A percentile compares a stretch with the other conserved stretches of the same genome.
Evolutionary conservation across 2,797 vertebrate species (phyloP).

Genomic region (Tachyglossus aculeatus): DNA sequence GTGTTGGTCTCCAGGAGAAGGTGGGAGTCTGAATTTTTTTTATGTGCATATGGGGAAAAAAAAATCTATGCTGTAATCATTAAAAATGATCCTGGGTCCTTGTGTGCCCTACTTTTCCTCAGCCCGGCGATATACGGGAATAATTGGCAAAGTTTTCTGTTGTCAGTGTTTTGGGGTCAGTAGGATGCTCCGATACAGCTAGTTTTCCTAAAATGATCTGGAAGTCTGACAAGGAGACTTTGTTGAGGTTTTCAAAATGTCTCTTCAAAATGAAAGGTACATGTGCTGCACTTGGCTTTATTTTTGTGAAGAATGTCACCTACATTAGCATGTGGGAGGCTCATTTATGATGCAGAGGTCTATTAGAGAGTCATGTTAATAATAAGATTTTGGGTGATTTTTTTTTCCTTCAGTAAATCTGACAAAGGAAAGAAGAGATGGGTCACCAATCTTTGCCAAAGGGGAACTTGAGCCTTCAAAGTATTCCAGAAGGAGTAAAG

Average conservation of each 20-base stretch:
- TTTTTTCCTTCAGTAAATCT: conserved; percentile 14
- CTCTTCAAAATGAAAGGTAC: conserved; percentile 8
- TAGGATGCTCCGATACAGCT: background rate
- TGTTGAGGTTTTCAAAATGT: background rate
- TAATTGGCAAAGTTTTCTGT: background rate
- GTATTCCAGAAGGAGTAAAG: background rate
- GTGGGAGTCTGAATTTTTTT: no score
- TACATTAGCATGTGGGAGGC: conserved; percentile 7
- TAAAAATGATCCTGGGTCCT: no score
- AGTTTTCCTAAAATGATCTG: background rate
- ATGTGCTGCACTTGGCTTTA: background rate
- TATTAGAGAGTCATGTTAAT: conserved; percentile 6
- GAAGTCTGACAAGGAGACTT: background rate
- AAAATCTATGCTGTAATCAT: no score
- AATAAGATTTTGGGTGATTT: conserved; percentile 23
- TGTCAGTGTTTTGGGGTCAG: background rate
- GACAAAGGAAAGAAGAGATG: conserved; percentile 1
- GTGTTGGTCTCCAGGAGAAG: no score
- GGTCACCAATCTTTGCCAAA: background rate
- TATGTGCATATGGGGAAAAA: no score
- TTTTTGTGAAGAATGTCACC: conserved; percentile 7
- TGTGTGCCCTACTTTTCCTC: background rate
- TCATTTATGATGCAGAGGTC: conserved; percentile 12
- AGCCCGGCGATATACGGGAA: background rate
- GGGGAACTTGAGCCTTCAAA: background rate